Base-by-base conservation (phyloP, 2,113 vertebrate genomes). In the Dinomys branickii region DNA sequence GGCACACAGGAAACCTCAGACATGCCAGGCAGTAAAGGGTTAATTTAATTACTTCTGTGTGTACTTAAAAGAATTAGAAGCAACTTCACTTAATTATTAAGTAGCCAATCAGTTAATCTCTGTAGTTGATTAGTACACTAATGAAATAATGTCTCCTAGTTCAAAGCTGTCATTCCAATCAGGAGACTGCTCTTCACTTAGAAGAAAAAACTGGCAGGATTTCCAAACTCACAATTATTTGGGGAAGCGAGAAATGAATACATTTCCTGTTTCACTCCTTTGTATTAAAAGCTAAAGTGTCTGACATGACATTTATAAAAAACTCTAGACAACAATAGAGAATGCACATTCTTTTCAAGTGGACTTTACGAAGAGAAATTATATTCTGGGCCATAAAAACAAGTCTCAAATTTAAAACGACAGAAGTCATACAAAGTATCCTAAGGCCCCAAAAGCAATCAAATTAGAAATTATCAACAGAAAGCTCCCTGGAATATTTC, bases 81-180 rank as follows among this genome's bases (percentile, higher is more conserved):
- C 98, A 98, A 99, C 97, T 97, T 98, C 97, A 98, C 97, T 98
- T 99, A 98, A 98, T 99, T 98, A 98, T 98, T 98, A 98, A 98
- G 98, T 98, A 98, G 98, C 97, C 98, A 98, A 98, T 98, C 97
- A 95, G 97, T 98, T 98, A 98, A 98, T 98, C 97, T 98, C 98
- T 98, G 97, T 97, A 98, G 98, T 95, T 98, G 98, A 98, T 98
- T 98, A 98, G 95, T 97, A 97, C 88, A 4, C 97, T 98, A 98
- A 98, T 98, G 97, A 98, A 98, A 99, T 98, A 98, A 98, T 97
- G 95, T 98, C 98, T 98, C 98, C 97, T 97, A 98, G 97, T 98
- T 98, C 98, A 98, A 98, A 98, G 97, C 98, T 98, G 98, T 98
- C 98, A 98, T 97, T 98, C 94, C 95, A 97, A 98, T 98, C 98